Conservation (phyloP, 2,888 invertebrate genomes). For the Diaperis boleti region DNA sequence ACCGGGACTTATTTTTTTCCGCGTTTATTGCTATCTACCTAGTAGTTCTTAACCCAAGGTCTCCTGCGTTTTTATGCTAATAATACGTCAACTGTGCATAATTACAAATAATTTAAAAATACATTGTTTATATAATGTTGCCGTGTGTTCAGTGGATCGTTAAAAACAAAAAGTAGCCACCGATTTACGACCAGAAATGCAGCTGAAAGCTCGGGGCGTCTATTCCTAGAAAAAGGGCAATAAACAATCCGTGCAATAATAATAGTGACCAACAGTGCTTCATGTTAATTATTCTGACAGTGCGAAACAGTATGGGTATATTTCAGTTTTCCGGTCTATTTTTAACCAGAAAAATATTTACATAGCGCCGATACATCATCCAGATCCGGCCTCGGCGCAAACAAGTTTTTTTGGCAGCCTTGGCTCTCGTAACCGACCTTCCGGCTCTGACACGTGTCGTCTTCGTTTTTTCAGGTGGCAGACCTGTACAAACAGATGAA, state of each 20-base stretch:
- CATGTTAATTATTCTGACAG: too few species aligned
- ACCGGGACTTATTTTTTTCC: too few species aligned
- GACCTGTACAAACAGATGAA: slow-evolving; percentile 81
- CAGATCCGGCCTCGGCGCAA: background rate
- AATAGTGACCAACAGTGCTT: too few species aligned
- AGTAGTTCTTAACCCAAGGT: slow-evolving; percentile 1
- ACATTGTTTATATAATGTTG: background rate
- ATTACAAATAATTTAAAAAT: background rate
- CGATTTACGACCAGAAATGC: too few species aligned
- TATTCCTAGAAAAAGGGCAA: too few species aligned
- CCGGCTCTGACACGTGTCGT: background rate
- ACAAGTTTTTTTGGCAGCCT: background rate
- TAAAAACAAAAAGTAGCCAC: background rate
- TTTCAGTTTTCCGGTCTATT: too few species aligned
- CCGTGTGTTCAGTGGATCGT: background rate
- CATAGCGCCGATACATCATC: background rate
- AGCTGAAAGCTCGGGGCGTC: too few species aligned
- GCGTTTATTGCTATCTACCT: too few species aligned
- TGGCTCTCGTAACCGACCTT: background rate
- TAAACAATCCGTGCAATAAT: too few species aligned
- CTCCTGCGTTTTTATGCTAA: background rate
- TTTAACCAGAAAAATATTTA: too few species aligned
- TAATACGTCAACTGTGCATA: background rate
- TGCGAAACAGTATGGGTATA: too few species aligned
- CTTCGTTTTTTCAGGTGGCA: slow-evolving; percentile 76